Base-by-base conservation (phyloP, 2,113 vertebrate genomes). In the Campylomormyrus numenius region DNA sequence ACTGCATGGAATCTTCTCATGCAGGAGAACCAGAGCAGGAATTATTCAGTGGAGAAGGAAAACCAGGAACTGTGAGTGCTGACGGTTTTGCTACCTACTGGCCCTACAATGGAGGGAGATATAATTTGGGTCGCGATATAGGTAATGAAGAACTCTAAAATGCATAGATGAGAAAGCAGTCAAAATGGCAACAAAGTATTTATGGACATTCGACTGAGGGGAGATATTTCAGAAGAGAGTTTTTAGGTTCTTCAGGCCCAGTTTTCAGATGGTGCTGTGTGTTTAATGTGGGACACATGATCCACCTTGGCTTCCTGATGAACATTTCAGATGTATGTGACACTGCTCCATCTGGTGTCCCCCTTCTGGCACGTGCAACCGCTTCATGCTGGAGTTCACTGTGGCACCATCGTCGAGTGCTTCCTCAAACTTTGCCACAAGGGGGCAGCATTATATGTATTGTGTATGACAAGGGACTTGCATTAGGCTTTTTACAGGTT, bases 361-460 rank as follows among this genome's bases (percentile, higher is more conserved):
- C 31, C 50, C 49, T 87, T 87, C 31, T 53, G 86, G 83, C 86
- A 24, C 52, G n/a, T 85, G 42, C 48, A n/a, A 49, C 42, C 10
- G 56, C 87, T 53, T 62, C 39, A 50, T 62, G 56, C 87, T 45
- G 35, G 3, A 19, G 50, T 70, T 27, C n/a, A 27, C 10, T 13
- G 49, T 84, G 70, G 35, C 89, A 90, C 66, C 39, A 31, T 35
- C 6, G 85, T 35, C n/a, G 27, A 19, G 10, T 5, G 52, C 45
- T 35, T 50, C 52, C 66, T 83, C 66, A 80, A 62, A 42, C 85
- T 48, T 91, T 89, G 89, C 94, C 95, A 95, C 95, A 94, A 95
- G 94, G 95, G 95, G 95, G 95, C 93, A 93, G 91, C 93, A 94
- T 95, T 86, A 92, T 94, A 93, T 94, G 91, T 89, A 93, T 58